Evolutionary conservation across 2,113 vertebrate species (phyloP).

Genomic region (Rhegmatorhina hoffmannsi): DNA sequence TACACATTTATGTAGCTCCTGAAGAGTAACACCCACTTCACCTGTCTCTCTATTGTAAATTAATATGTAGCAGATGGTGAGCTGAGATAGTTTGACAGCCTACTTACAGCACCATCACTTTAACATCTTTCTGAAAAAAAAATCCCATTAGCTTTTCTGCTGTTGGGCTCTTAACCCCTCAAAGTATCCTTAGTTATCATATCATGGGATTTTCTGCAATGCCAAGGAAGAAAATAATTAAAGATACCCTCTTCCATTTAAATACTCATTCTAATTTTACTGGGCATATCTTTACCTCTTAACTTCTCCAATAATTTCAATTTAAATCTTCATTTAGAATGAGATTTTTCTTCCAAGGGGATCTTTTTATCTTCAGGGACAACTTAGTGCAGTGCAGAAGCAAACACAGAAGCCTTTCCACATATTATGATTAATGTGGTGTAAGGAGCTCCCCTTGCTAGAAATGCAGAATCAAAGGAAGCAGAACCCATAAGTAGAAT

Average conservation of each 20-base stretch:
- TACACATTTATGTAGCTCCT: constrained; percentile 38
- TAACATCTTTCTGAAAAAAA: constrained; percentile 65
- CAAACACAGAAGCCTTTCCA: constrained; percentile 43
- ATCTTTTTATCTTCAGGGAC: constrained; percentile 59
- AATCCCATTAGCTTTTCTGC: constrained; percentile 69
- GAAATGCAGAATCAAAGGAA: constrained; percentile 68
- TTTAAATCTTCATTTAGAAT: constrained; percentile 67
- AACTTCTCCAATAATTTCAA: constrained; percentile 54
- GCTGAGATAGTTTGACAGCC: constrained; percentile 66
- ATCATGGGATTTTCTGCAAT: constrained; percentile 61
- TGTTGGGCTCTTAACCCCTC: constrained; percentile 60
- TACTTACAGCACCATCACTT: constrained; percentile 65
- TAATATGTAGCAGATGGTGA: constrained; percentile 69
- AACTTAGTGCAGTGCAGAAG: constrained; percentile 30
- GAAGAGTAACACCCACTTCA: constrained; percentile 53
- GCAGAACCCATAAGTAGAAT: constrained; percentile 40
- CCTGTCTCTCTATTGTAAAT: constrained; percentile 61
- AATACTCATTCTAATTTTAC: constrained; percentile 70
- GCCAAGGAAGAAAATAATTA: constrained; percentile 64
- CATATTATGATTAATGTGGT: constrained; percentile 49
- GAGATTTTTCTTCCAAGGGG: constrained; percentile 66
- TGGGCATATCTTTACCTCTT: constrained; percentile 47
- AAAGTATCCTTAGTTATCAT: constrained; percentile 51
- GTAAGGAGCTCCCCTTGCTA: constrained; percentile 16
- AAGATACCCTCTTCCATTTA: constrained; percentile 61